Evolutionary conservation across 2,113 vertebrate genomes (phyloP), one percentile per base, ranked within the genome.

Genomic region (Aegithalos caudatus): DNA sequence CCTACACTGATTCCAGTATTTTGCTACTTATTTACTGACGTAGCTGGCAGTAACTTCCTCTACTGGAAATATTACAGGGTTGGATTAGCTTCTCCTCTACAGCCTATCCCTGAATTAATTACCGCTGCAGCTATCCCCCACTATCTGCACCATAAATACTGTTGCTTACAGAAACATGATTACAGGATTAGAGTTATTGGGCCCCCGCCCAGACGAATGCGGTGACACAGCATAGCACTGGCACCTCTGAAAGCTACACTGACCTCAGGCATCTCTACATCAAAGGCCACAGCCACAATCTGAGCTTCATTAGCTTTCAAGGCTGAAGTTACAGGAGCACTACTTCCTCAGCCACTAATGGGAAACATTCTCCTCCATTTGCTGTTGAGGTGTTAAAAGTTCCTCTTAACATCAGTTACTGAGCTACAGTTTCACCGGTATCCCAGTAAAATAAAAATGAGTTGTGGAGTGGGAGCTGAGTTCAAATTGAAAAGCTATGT

Each of bases 361-460:
- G 97, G 83, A 97, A 97, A 97, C 97, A 97, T 80, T 95, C 97
- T 93, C 50, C 81, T 93, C 80, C 92, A 97, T 94, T 97, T 97
- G 97, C 94, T 92, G 95, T 51, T 97, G 96, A 96, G 93, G 96
- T 95, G 95, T 96, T 96, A 97, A 97, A 96, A 97, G 95, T 97
- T 95, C 81, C 94, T 73, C 95, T 96, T 96, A 96, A 95, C 83
- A 31, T 96, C 82, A 86, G 94, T 96, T 73, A 94, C 88, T 53
- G 87, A 95, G 80, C 94, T 88, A 51, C 91, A 77, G 92, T 86
- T 74, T 93, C 90, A 23, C 79, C 3, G 21, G 92, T 84, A 96
- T 38, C 88, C 86, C 79, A 81, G 93, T 74, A 73, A 97, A 97
- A 94, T 95, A 95, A 96, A 97, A 96, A 94, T 86, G 85, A 95